Evolutionary conservation across 2,797 vertebrate genomes (phyloP), one percentile per base, ranked within the genome.

Genomic region (Ciconia nigra): DNA sequence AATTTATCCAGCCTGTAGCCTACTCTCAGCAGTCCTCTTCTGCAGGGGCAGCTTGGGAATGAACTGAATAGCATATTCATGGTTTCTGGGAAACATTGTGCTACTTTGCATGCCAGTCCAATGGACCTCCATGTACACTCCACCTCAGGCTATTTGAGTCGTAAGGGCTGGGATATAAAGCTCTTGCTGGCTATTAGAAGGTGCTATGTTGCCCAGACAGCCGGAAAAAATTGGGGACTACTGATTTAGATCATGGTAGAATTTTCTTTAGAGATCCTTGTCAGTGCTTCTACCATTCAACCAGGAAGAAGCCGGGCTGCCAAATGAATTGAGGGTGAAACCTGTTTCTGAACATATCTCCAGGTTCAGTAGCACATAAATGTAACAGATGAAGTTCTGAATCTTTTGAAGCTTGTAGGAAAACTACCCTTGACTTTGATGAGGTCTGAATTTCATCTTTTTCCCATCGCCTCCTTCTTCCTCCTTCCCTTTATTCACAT

Each of bases 341-440:
- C 93, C 49, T 93, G 89, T 83, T 96, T 93, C 87, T 94, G 92
- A 96, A 70, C 41, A 7, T 77, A 83, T 93, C 65, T 94, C 62
- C 0, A 1, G 42, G 81, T 96, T 97, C 90, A 86, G 84, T 80
- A 90, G 80, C 78, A 83, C 87, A 47, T 81, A 85, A 90, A 87
- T 65, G 69, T 63, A 96, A 89, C 49, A 90, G 71, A 71, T 47
- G 46, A 89, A 91, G 51, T 80, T 87, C 71, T 91, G 57, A 85
- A 41, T 83, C 91, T 94, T 96, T 97, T 97, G 96, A 97, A 95
- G 88, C 92, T 67, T 92, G 41, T 46, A 95, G 67, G 90, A 96
- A 96, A 96, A 92, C 74, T 94, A 83, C 63, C 16, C 52, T 74
- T 89, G 67, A 61, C 96, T 97, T 96, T 96, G 93, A 94, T 96